Base-by-base conservation (phyloP, 1,140 invertebrate species). In the Zaprionus inermis region DNA sequence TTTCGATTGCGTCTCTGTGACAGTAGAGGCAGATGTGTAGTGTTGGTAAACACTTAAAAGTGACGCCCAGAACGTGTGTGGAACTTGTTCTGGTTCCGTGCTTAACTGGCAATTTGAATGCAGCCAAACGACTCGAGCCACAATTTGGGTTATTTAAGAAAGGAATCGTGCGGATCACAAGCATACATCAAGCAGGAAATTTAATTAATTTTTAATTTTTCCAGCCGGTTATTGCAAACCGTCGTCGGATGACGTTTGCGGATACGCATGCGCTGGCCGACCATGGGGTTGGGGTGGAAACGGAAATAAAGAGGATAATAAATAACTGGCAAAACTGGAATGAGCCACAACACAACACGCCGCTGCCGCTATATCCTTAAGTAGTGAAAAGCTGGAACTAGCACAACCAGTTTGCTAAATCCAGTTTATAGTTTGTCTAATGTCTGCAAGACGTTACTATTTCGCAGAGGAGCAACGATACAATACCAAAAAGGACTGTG, bases 291-390 rank as follows among this genome's bases (percentile, higher is more conserved):
- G 72, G 66, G 73, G 84, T 88, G 72, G 83, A 83, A 83, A 78
- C 80, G 52, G 58, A 74, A 74, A 78, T 78, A 76, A 69, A 89
- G 78, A 73, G 79, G 65, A 89, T 79, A 81, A 84, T 89, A 89
- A 84, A 89, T 88, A 88, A 88, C 84, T 63, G 76, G 77, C 67
- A 58, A 84, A 88, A 88, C 84, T 88, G 85, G 84, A 88, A 88
- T 88, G 81, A 79, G 85, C 84, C 85, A 89, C 68, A 88, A 84
- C 80, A 88, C 71, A 88, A 78, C 84, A 84, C 89, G 84, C 83
- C 84, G 75, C 61, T 68, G 32, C 36, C 34, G 49, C 30, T 49
- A 52, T 84, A 71, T 54, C 36, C 74, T 32, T 18, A 32, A 41
- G 38, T 46, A 59, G n/a, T 20, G 49, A 46, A 65, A 66, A 52